Evolutionary conservation across 2,888 invertebrate species (phyloP), one percentile per base, ranked within the genome.

Genomic region (Nysson spinosus): DNA sequence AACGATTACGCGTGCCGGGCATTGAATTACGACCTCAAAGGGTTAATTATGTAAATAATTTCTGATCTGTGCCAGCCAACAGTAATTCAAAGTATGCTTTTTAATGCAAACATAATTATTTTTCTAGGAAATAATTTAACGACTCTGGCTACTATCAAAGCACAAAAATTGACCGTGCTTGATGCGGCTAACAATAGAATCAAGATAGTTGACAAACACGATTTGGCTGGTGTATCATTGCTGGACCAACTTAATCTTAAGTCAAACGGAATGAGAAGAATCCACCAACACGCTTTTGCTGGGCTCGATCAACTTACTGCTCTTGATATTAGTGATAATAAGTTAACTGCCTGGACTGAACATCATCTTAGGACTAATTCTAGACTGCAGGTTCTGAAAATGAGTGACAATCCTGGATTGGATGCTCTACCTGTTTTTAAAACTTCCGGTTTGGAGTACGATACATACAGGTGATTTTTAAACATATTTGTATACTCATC

Each of bases 311-410:
- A 91, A 68, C 89, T 95, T 32, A 91, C 91, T 70, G 90, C 92
- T 79, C 89, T 95, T 65, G 93, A 95, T 84, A 89, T 95, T 63
- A 93, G 94, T 2, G 90, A 91, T 76, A 95, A 95, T 82, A 89
- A 91, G 64, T 85, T 95, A 46, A 91, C 91, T 50, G 90, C 91
- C 64, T 88, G 95, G 24, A 92, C 92, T 0, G 90, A 91, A 57
- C 90, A 92, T 82, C 89, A 94, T 44, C 93, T 95, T 80, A 90
- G 90, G 67, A 90, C 91, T 78, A 94, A 94, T 83, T 89, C 90
- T 9, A 91, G 92, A 78, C 85, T 95, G 39, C 92, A 93, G 75
- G 91, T 92, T 69, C 90, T 95, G 65, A 89, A 92, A 70, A 89
- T 95, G 81, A 93, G 92, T 68, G 91, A 93, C 71, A 95, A 95